Evolutionary conservation across 2,888 invertebrate species (phyloP), one percentile per base, ranked within the genome.

Genomic region (Drosophila mimica): DNA sequence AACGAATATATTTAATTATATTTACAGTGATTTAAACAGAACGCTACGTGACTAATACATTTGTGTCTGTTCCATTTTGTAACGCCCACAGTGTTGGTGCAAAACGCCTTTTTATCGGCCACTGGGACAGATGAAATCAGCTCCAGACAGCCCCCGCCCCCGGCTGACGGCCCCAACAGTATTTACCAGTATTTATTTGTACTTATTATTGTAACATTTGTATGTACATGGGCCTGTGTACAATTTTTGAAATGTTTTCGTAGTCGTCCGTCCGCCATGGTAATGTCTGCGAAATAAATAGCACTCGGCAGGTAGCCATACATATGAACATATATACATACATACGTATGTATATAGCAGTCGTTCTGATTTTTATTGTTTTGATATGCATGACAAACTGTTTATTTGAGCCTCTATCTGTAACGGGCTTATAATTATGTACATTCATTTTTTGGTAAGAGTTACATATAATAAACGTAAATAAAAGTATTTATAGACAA

Each of bases 371-470:
- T 82, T 70, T 46, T 71, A 64, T 43, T 40, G 9, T 62, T 74
- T 69, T 82, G 66, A 89, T 88, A 88, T 88, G 88, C 85, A 78
- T 89, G 76, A 67, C 76, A 74, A 84, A 87, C 60, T 72, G 53
- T 70, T 79, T 76, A 72, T 60, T 68, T 68, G 58, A 59, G 31
- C 61, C 30, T 46, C 46, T 43, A 31, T 8, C 36, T 54, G 20
- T 54, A 78, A 53, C 25, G 57, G 73, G 51, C 8, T 17, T 53
- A 31, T 48, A 25, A 33, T 31, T 58, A 31, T 58, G 48, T 53
- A 40, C 46, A 20, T 17, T 33, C 9, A 30, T 17, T 53, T 31
- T 31, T 25, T 15, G n/a, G 15, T 30, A 28, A n/a, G 30, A 15
- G 28, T 17, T 28, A 9, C 8, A 49, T 15, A 8, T 25, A 15